phyloP scores from a whole-genome alignment of 2,113 vertebrate species.

The Raphicerus campestris region DNA sequence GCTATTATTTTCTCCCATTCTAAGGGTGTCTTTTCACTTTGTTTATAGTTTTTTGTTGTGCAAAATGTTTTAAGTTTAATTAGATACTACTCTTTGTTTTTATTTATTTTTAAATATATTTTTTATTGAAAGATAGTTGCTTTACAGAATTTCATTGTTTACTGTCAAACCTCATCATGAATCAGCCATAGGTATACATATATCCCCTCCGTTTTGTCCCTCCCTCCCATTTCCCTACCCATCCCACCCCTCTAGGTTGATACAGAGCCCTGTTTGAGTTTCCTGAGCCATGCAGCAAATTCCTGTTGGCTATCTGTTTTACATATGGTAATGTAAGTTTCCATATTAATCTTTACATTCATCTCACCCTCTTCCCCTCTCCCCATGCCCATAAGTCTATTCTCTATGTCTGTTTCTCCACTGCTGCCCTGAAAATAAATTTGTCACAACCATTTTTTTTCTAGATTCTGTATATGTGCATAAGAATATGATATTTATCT shows the following conservation, averaged over 20 bases:
- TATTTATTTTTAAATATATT: background rate
- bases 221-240: background rate
- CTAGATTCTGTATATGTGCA: background rate
- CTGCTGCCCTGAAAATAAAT: background rate
- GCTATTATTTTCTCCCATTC: background rate
- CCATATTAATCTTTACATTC: background rate
- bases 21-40: background rate
- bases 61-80: background rate
- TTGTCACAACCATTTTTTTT: background rate
- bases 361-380: background rate
- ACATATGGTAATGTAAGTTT: background rate
- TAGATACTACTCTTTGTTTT: background rate
- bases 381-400: background rate
- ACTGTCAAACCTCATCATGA: background rate
- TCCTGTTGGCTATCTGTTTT: rapidly evolving
- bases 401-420: background rate
- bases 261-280: background rate
- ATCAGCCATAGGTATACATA: background rate
- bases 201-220: background rate
- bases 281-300: background rate
- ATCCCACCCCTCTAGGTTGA: background rate
- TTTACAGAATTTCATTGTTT: rapidly evolving
- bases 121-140: background rate
- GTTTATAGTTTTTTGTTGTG: background rate
- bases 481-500: background rate